Evolutionary conservation across 2,113 vertebrate genomes (phyloP).

Genomic region (Amblyornis subalaris): DNA sequence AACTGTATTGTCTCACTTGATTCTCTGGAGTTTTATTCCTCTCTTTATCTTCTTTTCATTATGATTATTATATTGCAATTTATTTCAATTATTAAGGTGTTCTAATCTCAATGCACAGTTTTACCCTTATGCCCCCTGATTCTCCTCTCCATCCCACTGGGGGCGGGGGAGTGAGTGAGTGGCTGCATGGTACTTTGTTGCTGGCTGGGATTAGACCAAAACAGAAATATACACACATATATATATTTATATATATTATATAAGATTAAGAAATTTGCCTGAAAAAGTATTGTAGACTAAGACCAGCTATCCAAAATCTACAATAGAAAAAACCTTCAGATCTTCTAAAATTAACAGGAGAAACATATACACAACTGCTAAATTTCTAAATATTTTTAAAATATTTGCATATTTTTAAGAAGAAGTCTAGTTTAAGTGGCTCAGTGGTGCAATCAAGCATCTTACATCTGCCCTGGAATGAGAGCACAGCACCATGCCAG

Average conservation of each 20-base stretch:
- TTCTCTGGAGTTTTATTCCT: neutral
- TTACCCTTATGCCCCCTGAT: neutral
- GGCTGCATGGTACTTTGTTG: neutral
- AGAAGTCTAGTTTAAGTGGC: neutral
- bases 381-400: neutral
- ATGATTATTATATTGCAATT: neutral
- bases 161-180: neutral
- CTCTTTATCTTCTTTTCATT: neutral
- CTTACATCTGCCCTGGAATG: neutral
- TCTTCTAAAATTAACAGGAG: neutral
- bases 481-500: neutral
- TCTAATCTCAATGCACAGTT: neutral
- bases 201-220: neutral
- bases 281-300: neutral
- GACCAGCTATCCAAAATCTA: neutral
- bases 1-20: neutral
- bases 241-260: neutral
- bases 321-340: rapidly evolving
- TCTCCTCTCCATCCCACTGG: neutral
- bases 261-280: neutral
- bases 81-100: neutral
- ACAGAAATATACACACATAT: neutral
- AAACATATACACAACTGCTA: neutral
- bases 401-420: neutral
- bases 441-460: neutral